Conservation (phyloP, 2,797 vertebrate species). For the Sebastes goodei region DNA sequence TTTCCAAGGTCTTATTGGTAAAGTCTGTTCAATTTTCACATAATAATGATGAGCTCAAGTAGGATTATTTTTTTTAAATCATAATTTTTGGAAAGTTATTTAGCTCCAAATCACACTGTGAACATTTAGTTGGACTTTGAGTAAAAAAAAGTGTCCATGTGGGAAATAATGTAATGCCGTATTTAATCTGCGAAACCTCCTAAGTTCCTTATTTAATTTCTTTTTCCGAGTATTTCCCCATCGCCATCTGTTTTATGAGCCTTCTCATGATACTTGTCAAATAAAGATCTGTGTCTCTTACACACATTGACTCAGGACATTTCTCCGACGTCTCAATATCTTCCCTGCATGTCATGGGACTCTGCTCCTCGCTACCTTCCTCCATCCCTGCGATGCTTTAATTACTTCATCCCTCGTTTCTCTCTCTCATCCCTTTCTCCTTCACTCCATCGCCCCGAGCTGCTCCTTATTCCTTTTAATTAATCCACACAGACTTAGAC, state of each 20-base stretch:
- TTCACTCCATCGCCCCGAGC: conserved; percentile 73
- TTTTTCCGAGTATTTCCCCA: not conserved
- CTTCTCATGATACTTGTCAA: conserved; percentile 8
- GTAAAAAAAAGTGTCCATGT: not conserved
- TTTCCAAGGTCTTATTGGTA: not conserved
- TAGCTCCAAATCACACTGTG: not conserved
- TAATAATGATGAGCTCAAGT: not conserved
- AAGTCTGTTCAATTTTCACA: not conserved
- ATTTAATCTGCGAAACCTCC: not conserved
- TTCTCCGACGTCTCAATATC: conserved; percentile 59
- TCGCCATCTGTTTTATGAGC: not conserved
- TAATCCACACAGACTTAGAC: conserved; percentile 80
- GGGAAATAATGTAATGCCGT: not conserved
- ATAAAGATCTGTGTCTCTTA: conserved; percentile 14
- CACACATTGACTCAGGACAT: conserved; percentile 16
- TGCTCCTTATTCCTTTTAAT: conserved; percentile 79
- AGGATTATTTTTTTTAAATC: not conserved
- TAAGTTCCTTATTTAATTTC: not conserved
- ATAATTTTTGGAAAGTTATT: not conserved
- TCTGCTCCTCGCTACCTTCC: conserved; percentile 38
- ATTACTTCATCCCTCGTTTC: conserved; percentile 74
- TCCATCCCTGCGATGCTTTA: conserved; percentile 64
- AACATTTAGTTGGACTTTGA: not conserved
- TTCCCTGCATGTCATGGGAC: conserved; percentile 47
- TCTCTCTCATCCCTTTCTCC: conserved; percentile 70